These are phyloP conservation scores for Buathra laborator DNA, from an alignment of 2,888 invertebrate species.

Conservation along the genomic window DNA sequence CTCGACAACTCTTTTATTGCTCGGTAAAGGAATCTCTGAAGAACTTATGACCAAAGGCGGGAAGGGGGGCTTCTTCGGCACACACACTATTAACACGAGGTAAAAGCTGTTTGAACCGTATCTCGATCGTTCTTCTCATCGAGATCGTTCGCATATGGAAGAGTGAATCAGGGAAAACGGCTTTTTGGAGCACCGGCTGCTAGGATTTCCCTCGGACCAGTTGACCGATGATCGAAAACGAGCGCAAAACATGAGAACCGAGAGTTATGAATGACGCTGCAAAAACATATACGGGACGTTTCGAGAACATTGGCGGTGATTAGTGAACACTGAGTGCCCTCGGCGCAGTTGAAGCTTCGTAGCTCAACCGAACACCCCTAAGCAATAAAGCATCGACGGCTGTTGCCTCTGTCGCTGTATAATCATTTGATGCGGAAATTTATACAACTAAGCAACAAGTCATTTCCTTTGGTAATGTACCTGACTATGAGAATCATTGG, in stretches of 20 bases:
- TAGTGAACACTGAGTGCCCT: slow-evolving; percentile 54
- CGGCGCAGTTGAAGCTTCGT: neutral
- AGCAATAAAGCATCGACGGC: slow-evolving; percentile 23
- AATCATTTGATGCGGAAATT: slow-evolving; percentile 5
- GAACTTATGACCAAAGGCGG: neutral
- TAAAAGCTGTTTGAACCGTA: neutral
- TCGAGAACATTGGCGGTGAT: slow-evolving; percentile 58
- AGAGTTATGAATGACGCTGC: slow-evolving; percentile 82
- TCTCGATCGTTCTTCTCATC: slow-evolving; percentile 7
- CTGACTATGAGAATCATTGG: neutral
- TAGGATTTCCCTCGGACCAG: slow-evolving; percentile 44
- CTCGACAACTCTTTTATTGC: slow-evolving; percentile 31
- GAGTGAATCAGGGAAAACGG: slow-evolving; percentile 37
- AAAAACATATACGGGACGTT: slow-evolving; percentile 74
- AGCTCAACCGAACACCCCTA: slow-evolving; percentile 13
- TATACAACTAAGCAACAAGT: slow-evolving; percentile 19
- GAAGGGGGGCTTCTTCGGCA: too few relatives aligned
- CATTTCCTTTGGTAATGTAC: neutral
- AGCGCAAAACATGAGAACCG: slow-evolving; percentile 55
- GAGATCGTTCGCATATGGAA: neutral
- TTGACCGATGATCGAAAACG: slow-evolving; percentile 53
- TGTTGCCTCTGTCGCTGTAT: neutral
- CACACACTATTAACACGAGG: neutral
- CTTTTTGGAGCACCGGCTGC: slow-evolving; percentile 49
- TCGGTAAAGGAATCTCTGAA: neutral